Conservation (phyloP, 1,140 invertebrate genomes). For the Dreissena rostriformis region DNA sequence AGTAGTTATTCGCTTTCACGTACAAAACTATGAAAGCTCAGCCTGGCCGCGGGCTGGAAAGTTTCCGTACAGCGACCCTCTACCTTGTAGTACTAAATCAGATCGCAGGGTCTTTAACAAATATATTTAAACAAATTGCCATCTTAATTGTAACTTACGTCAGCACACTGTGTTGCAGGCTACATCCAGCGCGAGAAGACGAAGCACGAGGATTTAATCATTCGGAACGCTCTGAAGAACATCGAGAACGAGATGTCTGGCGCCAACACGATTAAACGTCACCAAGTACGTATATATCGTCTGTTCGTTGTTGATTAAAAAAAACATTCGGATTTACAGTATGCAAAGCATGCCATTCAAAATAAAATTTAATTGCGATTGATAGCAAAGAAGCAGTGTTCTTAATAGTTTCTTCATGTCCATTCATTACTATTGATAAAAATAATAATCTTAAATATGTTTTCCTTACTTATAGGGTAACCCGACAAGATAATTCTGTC, state of each 20-base stretch:
- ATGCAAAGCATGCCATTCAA: background rate
- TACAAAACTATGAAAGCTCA: no score
- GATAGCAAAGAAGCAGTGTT: no score
- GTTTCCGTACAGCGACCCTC: no score
- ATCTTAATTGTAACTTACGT: no score
- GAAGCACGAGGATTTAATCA: conserved; percentile 60
- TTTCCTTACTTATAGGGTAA: background rate
- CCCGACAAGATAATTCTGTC: background rate
- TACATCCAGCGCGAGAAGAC: conserved; percentile 58
- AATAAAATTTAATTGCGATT: no score
- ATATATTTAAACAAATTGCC: no score
- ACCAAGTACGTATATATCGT: conserved; percentile 20
- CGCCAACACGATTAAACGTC: conserved; percentile 36
- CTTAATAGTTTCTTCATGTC: background rate
- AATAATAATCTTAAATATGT: background rate
- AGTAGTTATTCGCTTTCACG: no score
- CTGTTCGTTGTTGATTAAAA: background rate
- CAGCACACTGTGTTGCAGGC: no score
- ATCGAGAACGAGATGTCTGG: conserved; percentile 53
- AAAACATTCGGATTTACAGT: background rate
- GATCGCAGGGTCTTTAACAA: no score
- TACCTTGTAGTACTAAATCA: no score
- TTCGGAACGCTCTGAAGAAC: conserved; percentile 57
- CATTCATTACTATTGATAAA: background rate
- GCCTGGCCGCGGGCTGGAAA: no score